Percentiles rank a stretch among this genome's conserved stretches.
These are phyloP conservation scores for Himalopsyche anomala DNA, from an alignment of 2,888 invertebrate genomes.

Conservation along the genomic window DNA sequence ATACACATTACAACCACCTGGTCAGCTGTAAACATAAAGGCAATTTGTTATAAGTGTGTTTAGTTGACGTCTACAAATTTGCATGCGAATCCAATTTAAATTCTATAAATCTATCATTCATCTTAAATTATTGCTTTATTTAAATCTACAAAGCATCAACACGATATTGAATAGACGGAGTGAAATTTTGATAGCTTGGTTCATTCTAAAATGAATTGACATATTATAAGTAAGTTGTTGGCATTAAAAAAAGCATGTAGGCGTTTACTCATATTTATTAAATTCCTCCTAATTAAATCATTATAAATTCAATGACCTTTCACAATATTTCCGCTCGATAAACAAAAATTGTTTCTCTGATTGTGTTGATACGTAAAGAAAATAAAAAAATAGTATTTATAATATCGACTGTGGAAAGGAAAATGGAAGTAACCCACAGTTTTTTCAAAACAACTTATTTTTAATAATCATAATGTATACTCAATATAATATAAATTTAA, in stretches of 20 bases:
- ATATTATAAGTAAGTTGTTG: background rate
- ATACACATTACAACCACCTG: background rate
- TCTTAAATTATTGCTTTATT: conserved; percentile 47
- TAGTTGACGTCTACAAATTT: conserved; percentile 26
- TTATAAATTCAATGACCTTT: too few relatives aligned
- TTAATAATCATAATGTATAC: too few relatives aligned
- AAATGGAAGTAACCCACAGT: too few relatives aligned
- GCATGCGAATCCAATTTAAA: background rate
- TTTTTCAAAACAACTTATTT: too few relatives aligned
- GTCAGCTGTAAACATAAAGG: conserved; percentile 13
- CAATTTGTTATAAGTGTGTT: conserved; percentile 26
- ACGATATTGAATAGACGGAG: background rate
- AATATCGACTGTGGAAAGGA: too few relatives aligned
- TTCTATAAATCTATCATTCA: conserved; percentile 23
- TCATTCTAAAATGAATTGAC: background rate
- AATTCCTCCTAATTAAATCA: background rate
- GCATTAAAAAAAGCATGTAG: background rate
- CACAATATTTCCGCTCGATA: too few relatives aligned
- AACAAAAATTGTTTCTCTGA: too few relatives aligned
- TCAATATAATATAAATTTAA: too few relatives aligned
- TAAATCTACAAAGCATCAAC: conserved; percentile 23
- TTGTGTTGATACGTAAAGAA: too few relatives aligned
- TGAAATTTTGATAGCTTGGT: background rate
- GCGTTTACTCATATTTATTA: background rate
- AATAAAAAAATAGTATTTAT: too few relatives aligned